Percentiles rank a stretch among this genome's conserved stretches.
Evolutionary conservation across 2,888 invertebrate species (phyloP).

Genomic region (Lymantria monacha): DNA sequence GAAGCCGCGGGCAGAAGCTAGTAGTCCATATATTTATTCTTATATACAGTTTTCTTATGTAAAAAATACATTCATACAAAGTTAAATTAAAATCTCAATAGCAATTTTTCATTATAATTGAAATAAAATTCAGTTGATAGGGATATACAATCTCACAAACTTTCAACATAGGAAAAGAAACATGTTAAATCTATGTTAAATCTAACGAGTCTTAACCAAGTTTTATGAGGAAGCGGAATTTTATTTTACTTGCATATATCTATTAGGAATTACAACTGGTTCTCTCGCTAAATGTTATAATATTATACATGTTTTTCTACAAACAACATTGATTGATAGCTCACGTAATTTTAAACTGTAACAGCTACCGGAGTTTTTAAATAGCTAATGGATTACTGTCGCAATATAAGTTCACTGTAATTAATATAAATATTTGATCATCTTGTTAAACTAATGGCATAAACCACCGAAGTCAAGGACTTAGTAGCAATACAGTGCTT

Average conservation of each 20-base stretch:
- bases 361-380: constrained; percentile 18
- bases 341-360: constrained; percentile 21
- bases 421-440: background rate
- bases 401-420: background rate
- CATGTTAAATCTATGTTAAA: constrained; percentile 5
- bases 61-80: too few relatives aligned
- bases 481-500: too few relatives aligned
- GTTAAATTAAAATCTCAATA: too few relatives aligned
- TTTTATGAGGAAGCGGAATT: constrained; percentile 53
- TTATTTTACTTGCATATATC: constrained; percentile 12
- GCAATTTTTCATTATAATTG: too few relatives aligned
- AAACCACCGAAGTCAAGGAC: too few relatives aligned
- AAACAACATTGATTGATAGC: constrained; percentile 24
- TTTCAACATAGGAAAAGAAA: constrained; percentile 15
- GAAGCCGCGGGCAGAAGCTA: too few relatives aligned
- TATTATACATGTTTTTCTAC: constrained; percentile 19
- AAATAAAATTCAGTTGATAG: too few relatives aligned
- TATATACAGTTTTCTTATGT: too few relatives aligned
- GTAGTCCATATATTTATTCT: too few relatives aligned
- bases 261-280: constrained; percentile 32
- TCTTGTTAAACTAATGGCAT: too few relatives aligned
- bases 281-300: constrained; percentile 8
- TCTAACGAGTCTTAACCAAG: constrained; percentile 22
- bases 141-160: background rate
- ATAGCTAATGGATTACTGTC: background rate